Evolutionary conservation across 2,888 invertebrate genomes (phyloP), one percentile per base, ranked within the genome.

Genomic region (Eupsilia transversa): DNA sequence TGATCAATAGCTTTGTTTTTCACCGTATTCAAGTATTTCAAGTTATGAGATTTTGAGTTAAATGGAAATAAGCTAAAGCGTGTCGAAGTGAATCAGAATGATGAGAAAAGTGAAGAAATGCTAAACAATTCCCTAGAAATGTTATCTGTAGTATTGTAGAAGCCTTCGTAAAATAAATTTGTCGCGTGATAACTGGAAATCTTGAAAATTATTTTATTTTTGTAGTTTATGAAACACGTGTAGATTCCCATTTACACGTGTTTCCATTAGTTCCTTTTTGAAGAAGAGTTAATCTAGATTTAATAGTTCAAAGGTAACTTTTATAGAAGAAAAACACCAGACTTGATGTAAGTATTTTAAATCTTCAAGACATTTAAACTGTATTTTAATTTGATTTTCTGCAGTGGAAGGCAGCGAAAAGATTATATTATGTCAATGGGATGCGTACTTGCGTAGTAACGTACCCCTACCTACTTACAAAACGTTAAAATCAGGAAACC

Each of bases 121-220:
- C 12, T 0, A 59, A 73, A 60, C 20, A 73, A 20, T 73, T 46
- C 20, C 20, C 17, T 35, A 35, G 33, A 64, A 64, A 46, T 41
- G 0, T 60, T 54, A 20, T 56, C 9, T 66, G 2, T 9, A 41
- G 12, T 20, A 7, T 14, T 27, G 35, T 27, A 33, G 10, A 57
- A 23, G 33, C 12, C 33, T 33, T 41, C 2, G 30, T 43, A 27
- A 10, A 64, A 43, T 49, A 3, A 41, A 59, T 49, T 20, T 59
- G 9, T 6, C 7, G 14, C n/a, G 6, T 14, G 49, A 33, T 17
- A 35, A 23, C 20, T 38, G 17, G 3, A 1, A 17, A 23, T 43
- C 30, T 56, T 46, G 43, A 30, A 74, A 56, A 38, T 14, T 20
- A 10, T 46, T 35, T 30, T 20, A 14, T 73, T n/a, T 30, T 63